phyloP scores from a whole-genome alignment of 1,140 invertebrate genomes.

The Halesus radiatus region DNA sequence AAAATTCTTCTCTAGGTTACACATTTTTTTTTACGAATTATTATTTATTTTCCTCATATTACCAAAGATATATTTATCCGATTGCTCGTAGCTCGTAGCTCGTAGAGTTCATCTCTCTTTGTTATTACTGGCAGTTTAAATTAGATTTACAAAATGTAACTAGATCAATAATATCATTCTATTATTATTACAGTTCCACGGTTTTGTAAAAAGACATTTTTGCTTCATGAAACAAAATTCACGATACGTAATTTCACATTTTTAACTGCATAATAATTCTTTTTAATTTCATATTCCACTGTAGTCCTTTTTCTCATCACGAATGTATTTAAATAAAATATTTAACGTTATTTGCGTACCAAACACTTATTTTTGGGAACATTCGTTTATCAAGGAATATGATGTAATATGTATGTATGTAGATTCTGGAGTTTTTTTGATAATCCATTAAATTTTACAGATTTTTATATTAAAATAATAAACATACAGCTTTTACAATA shows the following conservation, averaged over 20 bases:
- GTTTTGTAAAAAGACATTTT: too few relatives aligned
- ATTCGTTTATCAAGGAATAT: background rate
- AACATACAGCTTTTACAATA: constrained; percentile 38
- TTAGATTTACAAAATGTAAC: too few relatives aligned
- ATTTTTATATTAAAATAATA: constrained; percentile 31
- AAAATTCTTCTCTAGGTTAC: too few relatives aligned
- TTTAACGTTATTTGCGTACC: constrained; percentile 5
- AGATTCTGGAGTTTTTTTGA: constrained; percentile 23
- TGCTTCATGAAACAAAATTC: too few relatives aligned
- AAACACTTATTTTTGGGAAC: background rate
- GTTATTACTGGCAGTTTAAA: too few relatives aligned
- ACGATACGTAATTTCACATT: too few relatives aligned
- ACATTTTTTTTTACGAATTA: too few relatives aligned
- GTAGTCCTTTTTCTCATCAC: constrained; percentile 8
- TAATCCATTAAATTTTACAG: constrained; percentile 9
- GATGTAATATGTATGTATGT: too few relatives aligned
- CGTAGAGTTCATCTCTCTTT: too few relatives aligned
- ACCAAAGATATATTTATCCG: constrained; percentile 11
- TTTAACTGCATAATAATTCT: background rate
- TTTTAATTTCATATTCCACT: background rate
- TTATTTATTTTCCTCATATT: background rate
- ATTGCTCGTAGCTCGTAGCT: background rate
- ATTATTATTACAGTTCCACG: too few relatives aligned
- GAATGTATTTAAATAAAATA: background rate
- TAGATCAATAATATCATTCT: too few relatives aligned